Evolutionary conservation across 2,797 vertebrate species (phyloP).

Genomic region (Ispidina lecontei): DNA sequence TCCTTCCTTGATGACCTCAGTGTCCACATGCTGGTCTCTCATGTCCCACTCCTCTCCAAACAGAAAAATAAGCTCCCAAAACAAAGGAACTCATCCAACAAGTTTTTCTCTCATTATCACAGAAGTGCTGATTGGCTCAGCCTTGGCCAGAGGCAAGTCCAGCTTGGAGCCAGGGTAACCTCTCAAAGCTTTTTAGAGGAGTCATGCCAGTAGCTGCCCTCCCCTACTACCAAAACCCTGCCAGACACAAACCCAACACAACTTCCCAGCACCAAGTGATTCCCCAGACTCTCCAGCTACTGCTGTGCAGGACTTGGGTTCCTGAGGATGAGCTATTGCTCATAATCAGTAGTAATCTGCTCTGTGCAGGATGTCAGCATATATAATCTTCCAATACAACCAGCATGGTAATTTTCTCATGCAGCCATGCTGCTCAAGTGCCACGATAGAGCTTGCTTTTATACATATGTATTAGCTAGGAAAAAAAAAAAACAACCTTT

Average conservation of each 20-base stretch:
- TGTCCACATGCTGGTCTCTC: not conserved
- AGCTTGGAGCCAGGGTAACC: not conserved
- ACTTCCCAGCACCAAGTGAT: accelerated
- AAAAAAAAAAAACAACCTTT: not conserved
- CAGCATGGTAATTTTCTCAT: constrained; percentile 32
- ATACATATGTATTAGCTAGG: constrained; percentile 17
- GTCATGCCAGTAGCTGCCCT: not conserved
- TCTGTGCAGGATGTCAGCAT: not conserved
- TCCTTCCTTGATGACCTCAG: not conserved
- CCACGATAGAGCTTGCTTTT: constrained; percentile 22
- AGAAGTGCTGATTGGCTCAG: not conserved
- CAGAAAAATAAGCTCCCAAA: not conserved
- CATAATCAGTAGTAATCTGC: constrained; percentile 11
- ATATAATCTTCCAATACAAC: constrained; percentile 23
- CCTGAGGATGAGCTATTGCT: not conserved
- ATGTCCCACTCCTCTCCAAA: not conserved
- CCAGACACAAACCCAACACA: not conserved
- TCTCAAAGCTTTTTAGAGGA: not conserved
- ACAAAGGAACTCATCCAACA: not conserved
- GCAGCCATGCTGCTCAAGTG: not conserved
- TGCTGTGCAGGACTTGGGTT: not conserved
- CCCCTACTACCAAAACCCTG: not conserved
- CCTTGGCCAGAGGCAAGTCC: not conserved
- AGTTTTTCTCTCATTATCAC: not conserved
- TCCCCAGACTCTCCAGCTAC: not conserved